Conservation (phyloP, 1,140 invertebrate species). For the Leptestheria dahalacensis region DNA sequence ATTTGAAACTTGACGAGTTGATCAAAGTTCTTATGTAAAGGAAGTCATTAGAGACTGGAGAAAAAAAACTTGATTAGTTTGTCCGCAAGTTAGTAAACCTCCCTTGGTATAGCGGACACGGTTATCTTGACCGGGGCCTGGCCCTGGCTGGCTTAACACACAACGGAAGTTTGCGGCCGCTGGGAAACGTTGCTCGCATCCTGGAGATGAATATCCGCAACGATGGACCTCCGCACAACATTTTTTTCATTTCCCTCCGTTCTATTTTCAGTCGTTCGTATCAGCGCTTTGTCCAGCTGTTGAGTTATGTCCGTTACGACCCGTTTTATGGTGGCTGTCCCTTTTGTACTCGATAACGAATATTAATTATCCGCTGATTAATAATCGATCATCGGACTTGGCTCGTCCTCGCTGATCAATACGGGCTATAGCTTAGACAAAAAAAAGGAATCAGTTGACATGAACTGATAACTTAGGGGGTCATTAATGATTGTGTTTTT, state of each 20-base stretch:
- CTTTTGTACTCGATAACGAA: background rate
- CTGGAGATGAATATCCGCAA: background rate
- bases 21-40: too few relatives aligned
- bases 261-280: background rate
- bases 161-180: background rate
- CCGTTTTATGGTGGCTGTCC: too few relatives aligned
- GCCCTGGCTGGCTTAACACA: background rate
- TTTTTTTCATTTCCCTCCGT: background rate
- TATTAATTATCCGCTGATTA: background rate
- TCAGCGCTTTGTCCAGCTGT: too few relatives aligned
- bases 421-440: background rate
- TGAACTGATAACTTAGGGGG: background rate
- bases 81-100: too few relatives aligned
- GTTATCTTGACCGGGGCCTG: background rate
- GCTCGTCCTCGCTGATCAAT: background rate
- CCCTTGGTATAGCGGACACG: background rate
- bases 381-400: background rate
- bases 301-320: too few relatives aligned
- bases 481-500: background rate
- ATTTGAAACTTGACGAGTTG: too few relatives aligned
- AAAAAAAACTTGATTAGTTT: too few relatives aligned
- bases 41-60: too few relatives aligned
- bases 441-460: background rate
- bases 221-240: background rate
- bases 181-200: background rate